A percentile compares a stretch with the other conserved stretches of the same genome.
Evolutionary conservation across 1,140 invertebrate genomes (phyloP).

Genomic region (Pentalonia nigronervosa): DNA sequence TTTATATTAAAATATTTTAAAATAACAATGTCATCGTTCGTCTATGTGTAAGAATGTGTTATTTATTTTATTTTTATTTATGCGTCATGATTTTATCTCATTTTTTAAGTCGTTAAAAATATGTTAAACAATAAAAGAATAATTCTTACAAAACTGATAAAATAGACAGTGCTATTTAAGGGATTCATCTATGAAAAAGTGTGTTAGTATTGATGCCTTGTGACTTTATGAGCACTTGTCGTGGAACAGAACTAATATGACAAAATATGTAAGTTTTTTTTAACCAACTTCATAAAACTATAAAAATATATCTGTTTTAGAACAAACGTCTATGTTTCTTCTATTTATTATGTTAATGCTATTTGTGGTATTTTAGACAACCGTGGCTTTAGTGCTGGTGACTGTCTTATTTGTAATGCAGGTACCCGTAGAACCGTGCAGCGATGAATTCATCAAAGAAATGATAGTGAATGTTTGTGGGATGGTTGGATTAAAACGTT

Average conservation of each 20-base stretch:
- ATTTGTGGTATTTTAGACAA: conserved; percentile 4
- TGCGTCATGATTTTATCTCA: neutral
- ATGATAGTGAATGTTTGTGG: neutral
- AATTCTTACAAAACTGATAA: conserved; percentile 8
- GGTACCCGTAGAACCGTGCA: neutral
- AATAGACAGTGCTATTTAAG: conserved; percentile 23
- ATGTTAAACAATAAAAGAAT: neutral
- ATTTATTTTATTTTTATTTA: conserved; percentile 36
- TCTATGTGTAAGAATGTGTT: neutral
- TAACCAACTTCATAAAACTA: neutral
- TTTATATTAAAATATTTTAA: conserved; percentile 39
- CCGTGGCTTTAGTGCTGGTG: neutral
- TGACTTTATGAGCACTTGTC: neutral
- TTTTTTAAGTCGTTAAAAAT: conserved; percentile 6
- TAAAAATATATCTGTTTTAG: neutral
- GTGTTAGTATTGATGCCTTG: conserved; percentile 31
- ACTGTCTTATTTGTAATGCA: neutral
- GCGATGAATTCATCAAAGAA: neutral
- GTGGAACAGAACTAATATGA: neutral
- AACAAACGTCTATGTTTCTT: neutral
- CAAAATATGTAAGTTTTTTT: conserved; percentile 32
- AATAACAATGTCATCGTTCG: conserved; percentile 44
- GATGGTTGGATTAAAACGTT: neutral
- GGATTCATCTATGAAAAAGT: neutral
- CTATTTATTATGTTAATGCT: neutral